A percentile compares a stretch with the other conserved stretches of the same genome.
Evolutionary conservation across 1,140 invertebrate species (phyloP).

Genomic region (Carposina sasakii): DNA sequence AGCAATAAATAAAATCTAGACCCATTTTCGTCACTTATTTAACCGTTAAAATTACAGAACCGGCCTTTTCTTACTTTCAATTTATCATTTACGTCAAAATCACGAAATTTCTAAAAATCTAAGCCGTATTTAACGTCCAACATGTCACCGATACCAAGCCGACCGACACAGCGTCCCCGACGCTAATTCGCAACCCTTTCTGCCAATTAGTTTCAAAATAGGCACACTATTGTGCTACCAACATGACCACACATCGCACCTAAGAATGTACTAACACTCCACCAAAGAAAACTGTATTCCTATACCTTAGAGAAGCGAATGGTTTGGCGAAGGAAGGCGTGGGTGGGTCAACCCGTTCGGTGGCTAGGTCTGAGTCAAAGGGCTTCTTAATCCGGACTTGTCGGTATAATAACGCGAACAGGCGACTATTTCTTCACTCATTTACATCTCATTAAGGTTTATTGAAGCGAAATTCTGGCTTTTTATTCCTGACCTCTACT

Average conservation of each 20-base stretch:
- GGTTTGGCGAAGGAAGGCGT: conserved; percentile 8
- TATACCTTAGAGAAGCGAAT: conserved; percentile 23
- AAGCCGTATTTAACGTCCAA: too few relatives aligned
- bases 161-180: conserved; percentile 43
- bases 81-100: too few relatives aligned
- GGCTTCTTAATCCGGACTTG: conserved; percentile 71
- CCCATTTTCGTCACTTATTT: too few relatives aligned
- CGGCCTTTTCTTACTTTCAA: too few relatives aligned
- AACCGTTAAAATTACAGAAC: too few relatives aligned
- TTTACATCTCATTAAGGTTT: conserved; percentile 71
- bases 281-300: conserved; percentile 29
- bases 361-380: conserved; percentile 65
- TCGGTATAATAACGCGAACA: conserved; percentile 69
- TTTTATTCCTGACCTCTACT: too few relatives aligned
- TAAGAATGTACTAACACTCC: too few relatives aligned
- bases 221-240: conserved; percentile 64
- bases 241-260: conserved; percentile 49
- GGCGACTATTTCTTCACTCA: conserved; percentile 65
- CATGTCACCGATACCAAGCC: conserved; percentile 50
- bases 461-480: too few relatives aligned
- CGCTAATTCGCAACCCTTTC: conserved; percentile 70
- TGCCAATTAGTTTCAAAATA: conserved; percentile 71
- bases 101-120: too few relatives aligned
- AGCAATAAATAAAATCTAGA: too few relatives aligned
- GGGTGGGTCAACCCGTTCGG: conserved; percentile 44